Conservation (phyloP, 2,888 invertebrate species). For the Thalpophila matura region DNA sequence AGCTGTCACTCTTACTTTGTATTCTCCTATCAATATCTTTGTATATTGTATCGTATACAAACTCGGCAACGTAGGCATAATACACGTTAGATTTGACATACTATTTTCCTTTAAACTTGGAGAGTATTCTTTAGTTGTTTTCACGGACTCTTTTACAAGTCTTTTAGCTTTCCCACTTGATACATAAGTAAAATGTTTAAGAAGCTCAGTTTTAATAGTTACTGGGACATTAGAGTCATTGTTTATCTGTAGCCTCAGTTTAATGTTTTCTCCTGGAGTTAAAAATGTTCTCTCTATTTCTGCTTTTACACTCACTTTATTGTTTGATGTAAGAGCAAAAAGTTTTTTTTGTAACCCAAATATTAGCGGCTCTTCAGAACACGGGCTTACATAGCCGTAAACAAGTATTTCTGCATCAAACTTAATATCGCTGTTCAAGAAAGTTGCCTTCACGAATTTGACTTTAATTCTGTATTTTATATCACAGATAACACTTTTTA, state of each 20-base stretch:
- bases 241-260: constrained; percentile 15
- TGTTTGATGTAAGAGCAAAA: not conserved
- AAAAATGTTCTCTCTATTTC: constrained; percentile 37
- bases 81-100: constrained; percentile 35
- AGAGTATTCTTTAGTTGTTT: constrained; percentile 13
- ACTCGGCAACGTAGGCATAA: constrained; percentile 47
- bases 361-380: constrained; percentile 13
- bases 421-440: not conserved
- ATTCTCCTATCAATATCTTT: constrained; percentile 58
- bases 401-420: constrained; percentile 31
- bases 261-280: constrained; percentile 42
- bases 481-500: constrained; percentile 16
- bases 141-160: constrained; percentile 20
- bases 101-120: constrained; percentile 51
- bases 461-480: constrained; percentile 41
- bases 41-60: constrained; percentile 64
- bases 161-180: not conserved
- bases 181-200: constrained; percentile 12
- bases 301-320: constrained; percentile 17
- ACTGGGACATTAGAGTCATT: constrained; percentile 29
- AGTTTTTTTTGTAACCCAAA: constrained; percentile 22
- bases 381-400: constrained; percentile 17
- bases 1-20: constrained; percentile 58
- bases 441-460: constrained; percentile 24
- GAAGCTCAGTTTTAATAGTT: constrained; percentile 23